Evolutionary conservation across 1,140 invertebrate species (phyloP).

Genomic region (Callitettix versicolor): DNA sequence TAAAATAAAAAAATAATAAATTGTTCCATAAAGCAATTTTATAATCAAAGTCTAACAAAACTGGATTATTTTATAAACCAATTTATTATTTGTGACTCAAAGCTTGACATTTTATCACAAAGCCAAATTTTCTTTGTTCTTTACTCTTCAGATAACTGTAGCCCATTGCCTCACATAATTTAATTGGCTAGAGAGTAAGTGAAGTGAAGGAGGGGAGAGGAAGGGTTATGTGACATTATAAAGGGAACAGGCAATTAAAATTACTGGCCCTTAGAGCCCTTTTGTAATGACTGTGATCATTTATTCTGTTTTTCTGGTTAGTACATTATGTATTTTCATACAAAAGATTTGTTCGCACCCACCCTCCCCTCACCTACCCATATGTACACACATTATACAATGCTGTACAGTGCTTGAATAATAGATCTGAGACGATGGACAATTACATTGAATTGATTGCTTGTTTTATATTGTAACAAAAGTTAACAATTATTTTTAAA

Average conservation of each 20-base stretch:
- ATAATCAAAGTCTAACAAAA: too few relatives aligned
- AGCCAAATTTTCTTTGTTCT: too few relatives aligned
- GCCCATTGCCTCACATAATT: too few relatives aligned
- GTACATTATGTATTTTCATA: not conserved
- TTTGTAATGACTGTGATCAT: not conserved
- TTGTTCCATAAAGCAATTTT: too few relatives aligned
- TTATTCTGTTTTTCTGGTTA: not conserved
- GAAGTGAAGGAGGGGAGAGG: too few relatives aligned
- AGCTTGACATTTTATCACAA: too few relatives aligned
- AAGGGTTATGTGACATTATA: not conserved
- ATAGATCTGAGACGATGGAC: not conserved
- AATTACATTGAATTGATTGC: not conserved
- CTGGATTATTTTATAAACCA: too few relatives aligned
- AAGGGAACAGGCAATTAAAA: not conserved
- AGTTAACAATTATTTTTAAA: constrained; percentile 1
- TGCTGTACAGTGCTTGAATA: not conserved
- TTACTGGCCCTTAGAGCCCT: not conserved
- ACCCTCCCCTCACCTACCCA: not conserved
- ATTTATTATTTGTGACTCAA: too few relatives aligned
- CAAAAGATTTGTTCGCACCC: not conserved
- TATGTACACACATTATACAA: not conserved
- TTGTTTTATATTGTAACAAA: not conserved
- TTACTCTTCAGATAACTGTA: too few relatives aligned
- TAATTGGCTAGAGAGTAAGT: too few relatives aligned
- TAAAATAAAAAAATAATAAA: too few relatives aligned